These are phyloP conservation scores for Drosophila vallismaia DNA, from an alignment of 2,888 invertebrate species.

Conservation along the genomic window DNA sequence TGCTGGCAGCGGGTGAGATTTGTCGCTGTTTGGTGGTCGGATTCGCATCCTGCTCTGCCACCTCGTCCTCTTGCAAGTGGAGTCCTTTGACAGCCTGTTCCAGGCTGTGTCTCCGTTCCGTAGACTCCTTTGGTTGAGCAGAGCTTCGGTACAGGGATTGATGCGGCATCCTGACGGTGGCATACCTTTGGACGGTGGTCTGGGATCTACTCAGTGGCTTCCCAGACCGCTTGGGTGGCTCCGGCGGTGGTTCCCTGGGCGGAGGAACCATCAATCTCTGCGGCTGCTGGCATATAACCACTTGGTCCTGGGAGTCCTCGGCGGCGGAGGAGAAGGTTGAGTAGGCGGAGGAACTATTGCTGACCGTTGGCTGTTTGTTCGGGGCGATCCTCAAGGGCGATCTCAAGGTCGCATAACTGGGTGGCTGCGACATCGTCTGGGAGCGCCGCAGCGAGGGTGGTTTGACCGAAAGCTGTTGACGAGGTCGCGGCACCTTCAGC, in stretches of 20 bases:
- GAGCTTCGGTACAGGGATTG: slow-evolving; percentile 68
- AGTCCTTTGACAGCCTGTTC: slow-evolving; percentile 51
- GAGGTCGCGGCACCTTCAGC: slow-evolving; percentile 73
- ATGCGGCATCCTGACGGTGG: slow-evolving; percentile 69
- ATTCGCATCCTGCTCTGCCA: slow-evolving; percentile 4
- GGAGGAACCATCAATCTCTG: slow-evolving; percentile 63
- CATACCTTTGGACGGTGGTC: slow-evolving; percentile 59
- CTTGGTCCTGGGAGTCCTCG: slow-evolving; percentile 46
- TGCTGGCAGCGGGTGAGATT: slow-evolving; percentile 61
- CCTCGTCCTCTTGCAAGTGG: slow-evolving; percentile 40
- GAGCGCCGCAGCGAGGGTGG: slow-evolving; percentile 80
- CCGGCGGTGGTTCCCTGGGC: slow-evolving; percentile 63
- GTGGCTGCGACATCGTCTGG: slow-evolving; percentile 77
- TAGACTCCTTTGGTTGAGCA: slow-evolving; percentile 7
- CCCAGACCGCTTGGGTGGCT: slow-evolving; percentile 54
- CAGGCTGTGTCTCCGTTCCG: slow-evolving; percentile 42
- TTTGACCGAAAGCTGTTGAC: slow-evolving; percentile 80
- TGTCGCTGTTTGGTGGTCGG: slow-evolving; percentile 25
- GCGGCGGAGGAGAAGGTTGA: slow-evolving; percentile 59
- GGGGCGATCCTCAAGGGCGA: slow-evolving; percentile 10
- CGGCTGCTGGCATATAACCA: slow-evolving; percentile 78
- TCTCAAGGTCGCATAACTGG: slow-evolving; percentile 62
- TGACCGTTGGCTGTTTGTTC: slow-evolving; percentile 42
- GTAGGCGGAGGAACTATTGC: slow-evolving; percentile 62
- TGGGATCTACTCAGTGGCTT: slow-evolving; percentile 61